Percentiles rank a stretch among this genome's conserved stretches.
phyloP scores from a whole-genome alignment of 2,888 invertebrate genomes.

The Eristalis pertinax region DNA sequence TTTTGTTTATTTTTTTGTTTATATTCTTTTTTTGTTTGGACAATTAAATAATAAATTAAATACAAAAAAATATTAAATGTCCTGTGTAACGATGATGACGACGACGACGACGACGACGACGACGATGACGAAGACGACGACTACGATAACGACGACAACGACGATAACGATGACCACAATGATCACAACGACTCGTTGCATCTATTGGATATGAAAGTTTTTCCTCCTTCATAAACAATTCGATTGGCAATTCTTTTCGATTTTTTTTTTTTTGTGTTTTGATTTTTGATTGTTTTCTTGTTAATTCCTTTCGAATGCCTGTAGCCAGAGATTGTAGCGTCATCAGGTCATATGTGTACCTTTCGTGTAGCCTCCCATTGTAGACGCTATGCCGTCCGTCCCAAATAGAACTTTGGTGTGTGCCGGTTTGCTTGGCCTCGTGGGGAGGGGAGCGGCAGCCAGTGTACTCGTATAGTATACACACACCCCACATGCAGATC shows the following conservation, averaged over 20 bases:
- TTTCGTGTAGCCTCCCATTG: slow-evolving; percentile 39
- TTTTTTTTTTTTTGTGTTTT: not conserved
- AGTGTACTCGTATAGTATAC: slow-evolving; percentile 30
- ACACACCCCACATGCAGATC: slow-evolving; percentile 13
- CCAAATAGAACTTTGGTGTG: not conserved
- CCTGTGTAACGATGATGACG: slow-evolving; percentile 37
- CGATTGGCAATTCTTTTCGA: slow-evolving; percentile 19
- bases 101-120: slow-evolving; percentile 43
- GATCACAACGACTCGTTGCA: slow-evolving; percentile 12
- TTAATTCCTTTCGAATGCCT: not conserved
- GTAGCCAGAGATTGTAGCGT: slow-evolving; percentile 2
- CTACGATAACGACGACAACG: slow-evolving; percentile 51
- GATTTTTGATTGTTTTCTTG: not conserved
- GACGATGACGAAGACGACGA: slow-evolving; percentile 51
- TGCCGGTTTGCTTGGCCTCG: not conserved
- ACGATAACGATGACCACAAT: slow-evolving; percentile 40
- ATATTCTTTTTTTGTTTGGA: not conserved
- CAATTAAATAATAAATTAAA: not conserved
- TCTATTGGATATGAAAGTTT: not conserved
- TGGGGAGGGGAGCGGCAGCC: slow-evolving; percentile 15
- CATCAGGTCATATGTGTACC: slow-evolving; percentile 34
- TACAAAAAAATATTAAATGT: not conserved
- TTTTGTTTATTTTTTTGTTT: not conserved
- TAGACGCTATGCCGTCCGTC: slow-evolving; percentile 22
- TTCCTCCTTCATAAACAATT: not conserved